These are phyloP conservation scores for Ptychochromis oligacanthus DNA, from an alignment of 2,113 vertebrate genomes.

Conservation along the genomic window DNA sequence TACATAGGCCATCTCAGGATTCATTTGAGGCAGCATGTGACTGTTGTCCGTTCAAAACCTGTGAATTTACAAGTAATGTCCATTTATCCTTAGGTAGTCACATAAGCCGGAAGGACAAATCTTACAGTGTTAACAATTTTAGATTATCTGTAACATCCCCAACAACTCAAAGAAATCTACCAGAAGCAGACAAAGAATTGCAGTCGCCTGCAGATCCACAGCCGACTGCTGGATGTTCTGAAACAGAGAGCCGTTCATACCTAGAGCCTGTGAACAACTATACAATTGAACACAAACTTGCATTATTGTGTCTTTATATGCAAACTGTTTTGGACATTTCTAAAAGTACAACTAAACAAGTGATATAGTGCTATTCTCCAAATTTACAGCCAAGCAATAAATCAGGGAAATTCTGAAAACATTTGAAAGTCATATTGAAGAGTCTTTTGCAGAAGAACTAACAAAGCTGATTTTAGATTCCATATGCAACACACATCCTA, in stretches of 20 bases:
- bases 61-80: neutral
- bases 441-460: no score
- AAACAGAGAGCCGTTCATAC: neutral
- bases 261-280: neutral
- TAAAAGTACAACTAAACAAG: no score
- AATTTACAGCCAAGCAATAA: no score
- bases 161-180: neutral
- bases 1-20: neutral
- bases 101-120: neutral
- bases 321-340: neutral
- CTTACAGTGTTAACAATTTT: neutral
- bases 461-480: no score
- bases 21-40: neutral
- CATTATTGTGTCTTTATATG: neutral
- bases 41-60: neutral
- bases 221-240: neutral
- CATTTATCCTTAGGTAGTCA: neutral
- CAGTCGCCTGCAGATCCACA: neutral
- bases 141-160: neutral
- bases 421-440: no score
- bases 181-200: neutral
- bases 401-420: no score
- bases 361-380: no score
- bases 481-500: no score
- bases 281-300: neutral